These are phyloP conservation scores for Rhabdophis nuchalis DNA, from an alignment of 2,797 vertebrate species.

Conservation along the genomic window DNA sequence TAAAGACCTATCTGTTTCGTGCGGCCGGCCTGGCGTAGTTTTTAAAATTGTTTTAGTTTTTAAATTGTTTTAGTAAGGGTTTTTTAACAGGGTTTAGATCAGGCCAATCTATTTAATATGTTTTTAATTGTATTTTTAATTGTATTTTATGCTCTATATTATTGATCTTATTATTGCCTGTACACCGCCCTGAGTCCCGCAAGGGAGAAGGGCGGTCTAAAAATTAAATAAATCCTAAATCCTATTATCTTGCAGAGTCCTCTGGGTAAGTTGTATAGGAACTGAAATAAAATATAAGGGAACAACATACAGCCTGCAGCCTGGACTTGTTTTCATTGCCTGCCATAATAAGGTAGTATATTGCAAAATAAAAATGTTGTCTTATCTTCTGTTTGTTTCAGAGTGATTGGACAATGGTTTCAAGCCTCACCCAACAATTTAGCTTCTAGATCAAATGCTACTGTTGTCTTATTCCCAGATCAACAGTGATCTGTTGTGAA, in stretches of 20 bases:
- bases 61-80: too few species aligned
- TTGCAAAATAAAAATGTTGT: slow-evolving; percentile 50
- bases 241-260: neutral
- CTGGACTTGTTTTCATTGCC: slow-evolving; percentile 46
- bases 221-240: too few species aligned
- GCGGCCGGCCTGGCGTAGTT: too few species aligned
- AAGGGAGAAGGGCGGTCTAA: too few species aligned
- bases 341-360: slow-evolving; percentile 46
- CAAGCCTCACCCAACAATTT: slow-evolving; percentile 49
- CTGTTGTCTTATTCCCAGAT: slow-evolving; percentile 62
- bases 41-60: too few species aligned
- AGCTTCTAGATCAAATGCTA: slow-evolving; percentile 62
- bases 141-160: too few species aligned
- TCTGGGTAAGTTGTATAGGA: neutral
- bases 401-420: slow-evolving; percentile 50
- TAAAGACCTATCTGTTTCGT: too few species aligned
- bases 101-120: too few species aligned
- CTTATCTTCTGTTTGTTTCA: slow-evolving; percentile 64
- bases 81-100: too few species aligned
- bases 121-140: too few species aligned
- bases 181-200: too few species aligned
- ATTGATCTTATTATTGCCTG: too few species aligned
- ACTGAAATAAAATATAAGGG: slow-evolving; percentile 1
- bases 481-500: slow-evolving; percentile 45
- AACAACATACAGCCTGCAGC: slow-evolving; percentile 32